phyloP scores from a whole-genome alignment of 2,888 invertebrate genomes.

The Tetanocera ferruginea region DNA sequence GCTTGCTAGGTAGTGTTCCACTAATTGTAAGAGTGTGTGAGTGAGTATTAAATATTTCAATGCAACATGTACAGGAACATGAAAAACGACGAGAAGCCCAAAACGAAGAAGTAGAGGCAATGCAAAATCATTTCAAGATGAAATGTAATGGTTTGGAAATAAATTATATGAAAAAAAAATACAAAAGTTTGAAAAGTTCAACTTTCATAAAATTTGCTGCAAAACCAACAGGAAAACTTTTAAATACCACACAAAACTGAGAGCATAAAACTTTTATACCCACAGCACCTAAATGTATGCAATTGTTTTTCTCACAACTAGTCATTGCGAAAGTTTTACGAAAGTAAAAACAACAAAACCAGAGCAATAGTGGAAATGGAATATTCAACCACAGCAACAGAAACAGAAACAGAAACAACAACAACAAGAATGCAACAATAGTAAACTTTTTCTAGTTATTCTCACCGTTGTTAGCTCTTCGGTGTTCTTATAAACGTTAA shows the following conservation, averaged over 20 bases:
- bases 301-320: not conserved
- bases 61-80: too few species aligned
- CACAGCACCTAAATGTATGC: slow-evolving; percentile 9
- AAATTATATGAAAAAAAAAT: too few species aligned
- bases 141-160: not conserved
- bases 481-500: slow-evolving; percentile 40
- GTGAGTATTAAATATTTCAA: too few species aligned
- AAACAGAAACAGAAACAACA: not conserved
- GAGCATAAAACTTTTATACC: not conserved
- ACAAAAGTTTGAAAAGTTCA: too few species aligned
- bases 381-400: not conserved
- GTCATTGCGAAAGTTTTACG: not conserved
- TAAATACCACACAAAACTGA: too few species aligned
- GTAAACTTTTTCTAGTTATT: not conserved
- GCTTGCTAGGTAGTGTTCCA: too few species aligned
- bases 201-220: not conserved
- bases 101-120: not conserved
- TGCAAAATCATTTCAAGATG: not conserved
- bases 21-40: too few species aligned
- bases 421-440: not conserved
- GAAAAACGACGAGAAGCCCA: too few species aligned
- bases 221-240: not conserved
- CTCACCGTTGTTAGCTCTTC: not conserved
- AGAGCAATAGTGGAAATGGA: not conserved
- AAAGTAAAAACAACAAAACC: not conserved